phyloP scores from a whole-genome alignment of 2,797 vertebrate genomes.

The Artibeus lituratus region DNA sequence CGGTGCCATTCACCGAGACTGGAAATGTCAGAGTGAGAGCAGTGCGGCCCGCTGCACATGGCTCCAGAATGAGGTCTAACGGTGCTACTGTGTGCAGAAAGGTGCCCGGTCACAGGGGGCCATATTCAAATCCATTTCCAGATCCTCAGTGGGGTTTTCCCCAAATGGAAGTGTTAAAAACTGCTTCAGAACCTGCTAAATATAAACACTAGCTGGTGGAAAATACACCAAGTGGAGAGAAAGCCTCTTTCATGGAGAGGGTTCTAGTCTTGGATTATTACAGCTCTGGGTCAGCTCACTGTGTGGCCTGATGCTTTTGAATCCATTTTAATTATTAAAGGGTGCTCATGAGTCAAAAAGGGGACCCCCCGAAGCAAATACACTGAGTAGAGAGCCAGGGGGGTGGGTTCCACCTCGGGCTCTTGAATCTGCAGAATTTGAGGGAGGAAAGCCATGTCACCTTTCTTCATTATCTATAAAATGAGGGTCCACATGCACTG shows the following conservation, averaged over 20 bases:
- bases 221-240: not conserved
- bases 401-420: not conserved
- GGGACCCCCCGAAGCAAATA: not conserved
- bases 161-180: not conserved
- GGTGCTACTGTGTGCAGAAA: not conserved
- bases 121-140: not conserved
- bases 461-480: not conserved
- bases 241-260: not conserved
- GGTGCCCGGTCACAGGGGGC: not conserved
- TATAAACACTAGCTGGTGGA: not conserved
- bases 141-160: not conserved
- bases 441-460: not conserved
- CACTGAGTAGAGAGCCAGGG: not conserved
- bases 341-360: not conserved
- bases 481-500: not conserved
- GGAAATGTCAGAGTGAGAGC: not conserved
- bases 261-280: not conserved
- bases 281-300: not conserved
- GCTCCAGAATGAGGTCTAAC: not conserved
- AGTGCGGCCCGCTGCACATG: fast-evolving
- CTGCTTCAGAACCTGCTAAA: not conserved
- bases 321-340: not conserved
- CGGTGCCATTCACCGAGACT: not conserved
- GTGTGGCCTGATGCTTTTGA: not conserved
- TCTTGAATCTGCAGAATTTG: not conserved